Base-by-base conservation (phyloP, 2,797 vertebrate species). In the Pygocentrus nattereri region DNA sequence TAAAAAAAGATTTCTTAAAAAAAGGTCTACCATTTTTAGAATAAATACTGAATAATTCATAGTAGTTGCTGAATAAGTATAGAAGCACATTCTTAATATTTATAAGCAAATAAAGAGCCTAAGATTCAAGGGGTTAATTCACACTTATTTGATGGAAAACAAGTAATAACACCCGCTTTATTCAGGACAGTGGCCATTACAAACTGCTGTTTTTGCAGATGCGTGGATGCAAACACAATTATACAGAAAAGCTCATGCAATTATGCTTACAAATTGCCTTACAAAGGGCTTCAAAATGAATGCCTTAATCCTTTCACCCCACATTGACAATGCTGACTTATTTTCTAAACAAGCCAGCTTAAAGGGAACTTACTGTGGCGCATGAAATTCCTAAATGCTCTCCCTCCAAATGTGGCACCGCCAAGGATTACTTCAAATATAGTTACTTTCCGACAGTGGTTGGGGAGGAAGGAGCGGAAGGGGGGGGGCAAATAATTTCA, bases 381-480 rank as follows among this genome's bases (percentile, higher is more conserved):
- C 67, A 77, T 71, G 68, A 77, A 82, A 58, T 81, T 73, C 72
- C 58, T 70, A 70, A 81, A 52, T 50, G 67, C 75, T 73, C 31
- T 58, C 21, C 30, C 27, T 31, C 30, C 19, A 15, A 72, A 72
- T 50, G 49, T 72, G 70, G 30, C 50, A 56, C 70, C 73, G 64
- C 54, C 58, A 31, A 70, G 80, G 80, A 82, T 82, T 82, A 82
- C 44, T 54, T 74, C 67, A 64, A 64, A 81, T 81, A 70, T 50
- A 81, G 64, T 81, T 62, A 76, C 71, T 82, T 70, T 23, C 67
- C 34, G 25, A 31, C 80, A 10, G 64, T n/a, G n/a, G 61, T 50
- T 81, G 12, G 25, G 44, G 23, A 52, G 19, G 64, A 38, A 69
- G 23, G 64, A 34, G 16, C 38, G 16, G 54, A 8, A 25, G 10